Evolutionary conservation across 2,797 vertebrate genomes (phyloP), one percentile per base, ranked within the genome.

Genomic region (Sebastes vulpes): DNA sequence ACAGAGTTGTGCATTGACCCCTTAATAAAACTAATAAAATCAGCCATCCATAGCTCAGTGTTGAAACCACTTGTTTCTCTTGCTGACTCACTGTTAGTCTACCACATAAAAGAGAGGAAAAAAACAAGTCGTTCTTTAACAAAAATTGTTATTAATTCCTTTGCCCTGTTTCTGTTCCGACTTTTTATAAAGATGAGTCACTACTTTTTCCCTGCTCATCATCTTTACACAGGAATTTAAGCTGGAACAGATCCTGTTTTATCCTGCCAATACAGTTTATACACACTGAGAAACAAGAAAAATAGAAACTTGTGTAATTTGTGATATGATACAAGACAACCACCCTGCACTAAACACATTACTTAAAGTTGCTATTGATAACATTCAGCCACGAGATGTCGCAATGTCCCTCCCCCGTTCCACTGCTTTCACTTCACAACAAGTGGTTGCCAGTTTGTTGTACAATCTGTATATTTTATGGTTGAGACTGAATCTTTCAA

Each of bases 21-120:
- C 60, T 29, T 1, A 60, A 4, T 68, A 35, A 65, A 75, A n/a
- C 42, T 56, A 67, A 67, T 63, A 14, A 23, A 82, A 64, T 16
- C 81, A 65, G 4, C 20, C 46, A 42, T 72, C 58, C 20, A 48
- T n/a, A 61, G 9, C 21, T 32, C 29, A 26, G 26, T 70, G 65
- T 9, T 72, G 46, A 73, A 73, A 66, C 23, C 58, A 65, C 69
- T 72, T 77, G 29, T 29, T 64, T 25, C 38, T 50, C 23, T 26
- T 59, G 56, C 26, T 66, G 67, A 72, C 7, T 66, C 32, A 59
- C 72, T 56, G 65, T 12, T 67, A 29, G 7, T 69, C 28, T 12
- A 23, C 10, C 14, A 32, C 65, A 61, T 38, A 28, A 60, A 75
- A 64, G 21, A 26, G 60, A 35, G 3, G 9, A 3, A 28, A 25